phyloP scores from a whole-genome alignment of 2,797 vertebrate species.

The Pterois miles region DNA sequence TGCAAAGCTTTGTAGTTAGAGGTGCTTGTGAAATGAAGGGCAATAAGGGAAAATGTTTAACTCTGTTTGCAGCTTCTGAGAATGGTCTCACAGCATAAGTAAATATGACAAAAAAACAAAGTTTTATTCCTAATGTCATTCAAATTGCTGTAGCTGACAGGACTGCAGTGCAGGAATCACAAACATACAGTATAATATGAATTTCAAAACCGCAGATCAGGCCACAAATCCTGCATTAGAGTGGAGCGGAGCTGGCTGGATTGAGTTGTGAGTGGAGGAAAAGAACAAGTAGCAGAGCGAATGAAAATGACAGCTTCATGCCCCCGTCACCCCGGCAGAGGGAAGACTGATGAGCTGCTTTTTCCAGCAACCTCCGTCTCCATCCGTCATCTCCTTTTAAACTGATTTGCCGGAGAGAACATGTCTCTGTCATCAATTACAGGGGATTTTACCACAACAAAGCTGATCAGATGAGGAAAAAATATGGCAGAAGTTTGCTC shows the following conservation, averaged over 20 bases:
- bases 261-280: conserved; percentile 37
- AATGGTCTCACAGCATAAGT: not conserved
- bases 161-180: not conserved
- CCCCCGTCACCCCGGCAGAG: conserved; percentile 44
- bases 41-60: not conserved
- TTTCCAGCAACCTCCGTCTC: conserved; percentile 40
- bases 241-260: conserved; percentile 21
- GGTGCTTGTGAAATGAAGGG: not conserved
- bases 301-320: conserved; percentile 67
- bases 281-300: conserved; percentile 56
- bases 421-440: conserved; percentile 67
- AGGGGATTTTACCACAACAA: conserved; percentile 60
- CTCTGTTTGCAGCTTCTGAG: not conserved
- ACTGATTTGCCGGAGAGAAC: conserved; percentile 63
- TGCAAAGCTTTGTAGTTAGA: not conserved
- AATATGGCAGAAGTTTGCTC: conserved; percentile 31
- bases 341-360: conserved; percentile 62
- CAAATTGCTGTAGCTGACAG: not conserved
- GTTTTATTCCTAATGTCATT: not conserved
- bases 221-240: conserved; percentile 15
- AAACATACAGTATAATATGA: not conserved
- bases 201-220: conserved; percentile 11
- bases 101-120: not conserved
- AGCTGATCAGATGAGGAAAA: conserved; percentile 68
- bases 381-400: conserved; percentile 66